Evolutionary conservation across 2,888 invertebrate species (phyloP).

Genomic region (Nemurella pictetii): DNA sequence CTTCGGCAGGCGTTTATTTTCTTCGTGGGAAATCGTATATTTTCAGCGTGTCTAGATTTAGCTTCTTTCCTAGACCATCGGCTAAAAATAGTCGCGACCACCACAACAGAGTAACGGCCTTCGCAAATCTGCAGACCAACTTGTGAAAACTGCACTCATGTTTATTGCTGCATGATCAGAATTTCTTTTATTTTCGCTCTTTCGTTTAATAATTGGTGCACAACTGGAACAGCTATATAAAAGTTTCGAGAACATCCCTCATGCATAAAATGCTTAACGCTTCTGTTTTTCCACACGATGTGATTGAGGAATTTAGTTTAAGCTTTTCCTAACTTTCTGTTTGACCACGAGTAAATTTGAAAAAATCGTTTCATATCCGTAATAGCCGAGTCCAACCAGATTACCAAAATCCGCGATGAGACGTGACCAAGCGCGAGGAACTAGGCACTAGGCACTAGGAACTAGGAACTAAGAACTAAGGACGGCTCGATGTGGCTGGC

Average conservation of each 20-base stretch:
- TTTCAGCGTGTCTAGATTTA: not conserved
- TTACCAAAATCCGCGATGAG: not conserved
- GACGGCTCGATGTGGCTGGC: not conserved
- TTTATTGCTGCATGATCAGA: not conserved
- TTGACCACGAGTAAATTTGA: not conserved
- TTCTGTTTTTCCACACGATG: not conserved
- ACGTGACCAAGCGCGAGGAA: too few relatives aligned
- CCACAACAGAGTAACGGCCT: not conserved
- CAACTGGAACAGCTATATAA: not conserved
- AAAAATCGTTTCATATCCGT: conserved; percentile 16
- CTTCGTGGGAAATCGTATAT: not conserved
- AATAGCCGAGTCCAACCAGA: conserved; percentile 14
- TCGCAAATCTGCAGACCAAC: not conserved
- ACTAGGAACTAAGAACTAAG: too few relatives aligned
- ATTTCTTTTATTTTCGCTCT: not conserved
- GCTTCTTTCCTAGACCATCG: not conserved
- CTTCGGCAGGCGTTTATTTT: not conserved
- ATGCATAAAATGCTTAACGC: not conserved
- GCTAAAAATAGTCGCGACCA: not conserved
- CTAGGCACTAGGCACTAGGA: too few relatives aligned
- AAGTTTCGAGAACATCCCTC: not conserved
- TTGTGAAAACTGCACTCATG: not conserved
- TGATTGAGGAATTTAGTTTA: not conserved
- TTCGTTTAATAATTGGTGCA: not conserved
- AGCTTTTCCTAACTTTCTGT: not conserved